These are phyloP conservation scores for Chesias legatella DNA, from an alignment of 2,888 invertebrate species.

Conservation along the genomic window DNA sequence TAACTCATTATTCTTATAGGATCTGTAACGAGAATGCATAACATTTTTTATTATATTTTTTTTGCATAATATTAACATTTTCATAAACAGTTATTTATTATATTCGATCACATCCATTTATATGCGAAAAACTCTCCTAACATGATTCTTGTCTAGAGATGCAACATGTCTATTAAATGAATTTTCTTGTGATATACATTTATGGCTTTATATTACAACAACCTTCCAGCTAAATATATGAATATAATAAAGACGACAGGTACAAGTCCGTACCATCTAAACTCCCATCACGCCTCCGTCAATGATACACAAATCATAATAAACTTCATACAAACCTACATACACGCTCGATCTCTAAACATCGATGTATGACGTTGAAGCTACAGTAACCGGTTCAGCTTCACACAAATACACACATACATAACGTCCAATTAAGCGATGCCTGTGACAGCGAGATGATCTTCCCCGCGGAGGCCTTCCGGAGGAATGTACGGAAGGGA, in stretches of 20 bases:
- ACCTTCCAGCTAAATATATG: slow-evolving; percentile 41
- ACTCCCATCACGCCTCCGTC: slow-evolving; percentile 61
- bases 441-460: slow-evolving; percentile 62
- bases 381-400: slow-evolving; percentile 70
- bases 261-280: slow-evolving; percentile 51
- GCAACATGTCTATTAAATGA: slow-evolving; percentile 8
- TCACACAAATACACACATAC: slow-evolving; percentile 70
- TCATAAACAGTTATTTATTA: too few species aligned
- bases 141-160: background rate
- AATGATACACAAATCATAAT: slow-evolving; percentile 72
- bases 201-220: slow-evolving; percentile 22
- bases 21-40: background rate
- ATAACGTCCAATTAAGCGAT: slow-evolving; percentile 68
- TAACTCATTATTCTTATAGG: background rate
- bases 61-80: too few species aligned
- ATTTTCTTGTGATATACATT: slow-evolving; percentile 16
- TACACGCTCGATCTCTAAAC: slow-evolving; percentile 41
- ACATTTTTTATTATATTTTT: background rate
- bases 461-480: slow-evolving; percentile 46
- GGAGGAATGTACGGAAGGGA: slow-evolving; percentile 42
- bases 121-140: background rate
- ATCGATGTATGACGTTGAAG: slow-evolving; percentile 69
- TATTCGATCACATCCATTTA: too few species aligned
- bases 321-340: slow-evolving; percentile 61
- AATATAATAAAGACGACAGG: slow-evolving; percentile 53